Percentiles rank a stretch among this genome's conserved stretches.
phyloP scores from a whole-genome alignment of 1,140 invertebrate species.

The Melipona quadrifasciata region DNA sequence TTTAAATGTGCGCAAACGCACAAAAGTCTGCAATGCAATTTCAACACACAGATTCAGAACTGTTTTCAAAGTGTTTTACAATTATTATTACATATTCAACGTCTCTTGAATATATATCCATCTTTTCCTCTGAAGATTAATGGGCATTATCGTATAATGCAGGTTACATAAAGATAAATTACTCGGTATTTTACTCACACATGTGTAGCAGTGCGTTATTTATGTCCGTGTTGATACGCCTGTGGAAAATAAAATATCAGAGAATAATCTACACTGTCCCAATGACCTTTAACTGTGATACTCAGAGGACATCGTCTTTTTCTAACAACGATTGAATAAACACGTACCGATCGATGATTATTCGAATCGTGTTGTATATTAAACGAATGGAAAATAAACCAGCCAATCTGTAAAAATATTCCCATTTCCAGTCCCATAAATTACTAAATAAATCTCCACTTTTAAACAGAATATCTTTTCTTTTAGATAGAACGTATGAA shows the following conservation, averaged over 20 bases:
- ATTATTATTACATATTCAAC: neutral
- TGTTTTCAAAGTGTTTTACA: too few species aligned
- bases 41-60: too few species aligned
- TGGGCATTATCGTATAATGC: neutral
- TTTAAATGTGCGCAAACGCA: too few species aligned
- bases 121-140: neutral
- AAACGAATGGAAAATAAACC: neutral
- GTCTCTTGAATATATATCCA: neutral
- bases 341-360: neutral
- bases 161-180: neutral
- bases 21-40: too few species aligned
- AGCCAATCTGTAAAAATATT: neutral
- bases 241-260: neutral
- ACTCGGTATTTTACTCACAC: neutral
- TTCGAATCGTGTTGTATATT: neutral
- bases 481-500: neutral
- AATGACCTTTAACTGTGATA: conserved; percentile 31
- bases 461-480: neutral
- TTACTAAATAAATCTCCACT: too few species aligned
- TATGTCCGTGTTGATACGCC: neutral
- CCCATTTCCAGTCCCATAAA: neutral
- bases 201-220: neutral
- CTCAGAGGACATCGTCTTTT: neutral
- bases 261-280: neutral
- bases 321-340: neutral